Percentiles rank a stretch among this genome's conserved stretches.
These are phyloP conservation scores for Thecocarcelia acutangulata DNA, from an alignment of 2,888 invertebrate species.

Conservation along the genomic window DNA sequence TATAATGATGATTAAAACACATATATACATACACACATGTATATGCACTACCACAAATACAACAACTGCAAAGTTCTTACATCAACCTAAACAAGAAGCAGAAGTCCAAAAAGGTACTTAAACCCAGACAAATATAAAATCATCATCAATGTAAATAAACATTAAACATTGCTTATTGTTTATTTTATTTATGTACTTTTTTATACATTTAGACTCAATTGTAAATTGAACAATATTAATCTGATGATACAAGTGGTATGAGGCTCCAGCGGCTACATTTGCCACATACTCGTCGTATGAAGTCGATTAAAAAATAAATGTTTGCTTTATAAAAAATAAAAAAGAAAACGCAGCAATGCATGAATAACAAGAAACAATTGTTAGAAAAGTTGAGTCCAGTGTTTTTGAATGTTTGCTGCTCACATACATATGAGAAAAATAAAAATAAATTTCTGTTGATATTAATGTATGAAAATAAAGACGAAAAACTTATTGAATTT, in stretches of 20 bases:
- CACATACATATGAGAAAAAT: conserved; percentile 1
- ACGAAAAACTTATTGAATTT: conserved; percentile 2
- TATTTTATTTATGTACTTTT: conserved; percentile 14
- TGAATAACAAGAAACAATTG: conserved; percentile 31
- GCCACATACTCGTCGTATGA: conserved; percentile 26
- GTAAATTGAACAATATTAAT: conserved; percentile 48
- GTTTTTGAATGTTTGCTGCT: conserved; percentile 1
- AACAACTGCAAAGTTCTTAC: conserved; percentile 34
- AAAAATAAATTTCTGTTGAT: conserved; percentile 6
- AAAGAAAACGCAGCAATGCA: not conserved
- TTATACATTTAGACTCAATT: conserved; percentile 43
- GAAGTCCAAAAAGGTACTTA: conserved; percentile 46
- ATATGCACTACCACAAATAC: conserved; percentile 7
- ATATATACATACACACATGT: no score
- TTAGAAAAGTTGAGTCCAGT: not conserved
- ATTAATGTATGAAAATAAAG: conserved; percentile 1
- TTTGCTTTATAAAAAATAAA: conserved; percentile 17
- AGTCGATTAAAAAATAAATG: not conserved
- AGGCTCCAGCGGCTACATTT: conserved; percentile 27
- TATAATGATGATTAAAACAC: conserved; percentile 53
- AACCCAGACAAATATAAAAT: conserved; percentile 59
- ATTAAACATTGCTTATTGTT: conserved; percentile 53
- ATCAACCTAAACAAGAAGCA: not conserved
- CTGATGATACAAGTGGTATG: conserved; percentile 9
- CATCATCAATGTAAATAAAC: conserved; percentile 58